Evolutionary conservation across 2,797 vertebrate genomes (phyloP).

Genomic region (Salarias fasciatus): DNA sequence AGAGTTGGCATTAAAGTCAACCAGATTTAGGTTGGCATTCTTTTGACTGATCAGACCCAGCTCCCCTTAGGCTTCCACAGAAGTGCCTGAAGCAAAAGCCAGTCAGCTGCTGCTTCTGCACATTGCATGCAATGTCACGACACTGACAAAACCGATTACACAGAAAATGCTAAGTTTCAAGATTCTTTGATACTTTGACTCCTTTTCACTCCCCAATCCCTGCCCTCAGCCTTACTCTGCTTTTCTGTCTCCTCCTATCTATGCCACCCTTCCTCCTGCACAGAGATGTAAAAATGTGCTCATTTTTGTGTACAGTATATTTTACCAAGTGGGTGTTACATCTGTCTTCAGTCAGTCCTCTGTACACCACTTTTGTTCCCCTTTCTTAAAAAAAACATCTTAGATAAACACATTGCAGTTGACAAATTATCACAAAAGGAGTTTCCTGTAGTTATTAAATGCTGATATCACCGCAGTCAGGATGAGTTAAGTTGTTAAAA

Average conservation of each 20-base stretch:
- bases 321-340: too few relatives aligned
- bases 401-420: slow-evolving; percentile 5
- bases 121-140: slow-evolving; percentile 38
- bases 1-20: slow-evolving; percentile 54
- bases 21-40: slow-evolving; percentile 56
- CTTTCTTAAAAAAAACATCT: too few relatives aligned
- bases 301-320: too few relatives aligned
- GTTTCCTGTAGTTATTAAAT: slow-evolving; percentile 18
- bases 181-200: slow-evolving; percentile 48
- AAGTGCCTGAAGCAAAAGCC: slow-evolving; percentile 67
- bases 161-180: slow-evolving; percentile 50
- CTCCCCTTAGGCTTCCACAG: slow-evolving; percentile 61
- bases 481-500: slow-evolving; percentile 43
- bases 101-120: slow-evolving; percentile 47
- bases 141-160: slow-evolving; percentile 58
- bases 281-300: slow-evolving; percentile 13
- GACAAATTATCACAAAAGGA: slow-evolving; percentile 1
- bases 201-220: slow-evolving; percentile 27
- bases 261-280: slow-evolving; percentile 4
- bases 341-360: too few relatives aligned
- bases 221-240: slow-evolving; percentile 18
- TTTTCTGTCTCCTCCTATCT: slow-evolving; percentile 12
- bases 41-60: slow-evolving; percentile 51
- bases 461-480: slow-evolving; percentile 33
- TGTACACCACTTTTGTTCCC: too few relatives aligned